Conservation (phyloP, 2,888 invertebrate species). For the Pristionchus exspectatus region DNA sequence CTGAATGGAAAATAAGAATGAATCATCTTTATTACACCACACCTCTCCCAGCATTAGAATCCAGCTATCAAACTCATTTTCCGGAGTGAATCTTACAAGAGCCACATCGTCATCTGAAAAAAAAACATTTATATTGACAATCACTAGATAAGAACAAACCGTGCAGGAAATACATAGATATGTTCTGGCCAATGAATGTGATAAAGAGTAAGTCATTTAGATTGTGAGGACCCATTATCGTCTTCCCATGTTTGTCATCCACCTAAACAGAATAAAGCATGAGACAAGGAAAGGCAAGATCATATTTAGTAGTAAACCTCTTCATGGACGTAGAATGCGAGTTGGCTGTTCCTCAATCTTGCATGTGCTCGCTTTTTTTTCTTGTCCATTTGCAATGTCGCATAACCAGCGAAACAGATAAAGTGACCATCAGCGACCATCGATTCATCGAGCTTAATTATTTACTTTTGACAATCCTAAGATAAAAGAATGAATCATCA, state of each 20-base stretch:
- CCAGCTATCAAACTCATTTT: slow-evolving; percentile 66
- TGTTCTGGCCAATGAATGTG: slow-evolving; percentile 39
- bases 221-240: slow-evolving; percentile 36
- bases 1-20: not conserved
- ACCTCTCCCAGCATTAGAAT: slow-evolving; percentile 67
- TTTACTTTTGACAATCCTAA: not conserved
- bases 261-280: not conserved
- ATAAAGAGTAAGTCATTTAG: slow-evolving; percentile 26
- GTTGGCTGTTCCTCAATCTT: slow-evolving; percentile 35
- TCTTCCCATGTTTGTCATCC: slow-evolving; percentile 17
- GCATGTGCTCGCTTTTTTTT: slow-evolving; percentile 57
- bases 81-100: slow-evolving; percentile 61
- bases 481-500: slow-evolving; percentile 28
- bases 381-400: slow-evolving; percentile 57
- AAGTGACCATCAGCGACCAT: slow-evolving; percentile 61
- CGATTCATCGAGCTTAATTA: slow-evolving; percentile 40
- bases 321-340: slow-evolving; percentile 49
- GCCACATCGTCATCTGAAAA: slow-evolving; percentile 42
- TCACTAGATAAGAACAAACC: not conserved
- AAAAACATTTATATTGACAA: not conserved
- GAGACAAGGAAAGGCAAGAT: not conserved
- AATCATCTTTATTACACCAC: not conserved
- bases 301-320: slow-evolving; percentile 23
- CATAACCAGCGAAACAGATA: slow-evolving; percentile 67
- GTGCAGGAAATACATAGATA: slow-evolving; percentile 19